These are phyloP conservation scores for Oreohelix idahoensis DNA, from an alignment of 1,140 invertebrate genomes.

Conservation along the genomic window DNA sequence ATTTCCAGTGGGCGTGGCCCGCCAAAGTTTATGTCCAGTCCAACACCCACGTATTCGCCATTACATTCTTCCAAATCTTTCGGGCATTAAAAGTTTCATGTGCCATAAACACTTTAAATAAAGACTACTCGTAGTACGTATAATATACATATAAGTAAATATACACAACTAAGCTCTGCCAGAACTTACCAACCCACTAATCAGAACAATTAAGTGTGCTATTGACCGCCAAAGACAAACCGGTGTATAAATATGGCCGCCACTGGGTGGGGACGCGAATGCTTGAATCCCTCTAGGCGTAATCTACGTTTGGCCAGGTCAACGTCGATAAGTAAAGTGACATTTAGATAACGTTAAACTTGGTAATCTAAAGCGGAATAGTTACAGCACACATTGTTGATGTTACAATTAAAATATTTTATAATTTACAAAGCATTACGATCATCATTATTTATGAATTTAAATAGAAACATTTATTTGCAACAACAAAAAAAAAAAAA, in stretches of 20 bases:
- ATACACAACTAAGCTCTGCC: neutral
- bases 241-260: constrained; percentile 25
- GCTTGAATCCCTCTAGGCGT: constrained; percentile 13
- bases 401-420: too few species aligned
- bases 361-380: too few species aligned
- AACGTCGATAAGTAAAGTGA: neutral
- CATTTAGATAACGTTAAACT: too few species aligned
- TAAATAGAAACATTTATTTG: too few species aligned
- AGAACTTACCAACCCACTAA: neutral
- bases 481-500: too few species aligned
- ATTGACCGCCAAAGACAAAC: constrained; percentile 13
- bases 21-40: neutral
- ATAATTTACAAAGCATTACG: too few species aligned
- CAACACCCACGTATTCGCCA: neutral
- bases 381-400: too few species aligned
- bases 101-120: neutral
- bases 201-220: neutral
- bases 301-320: constrained; percentile 8
- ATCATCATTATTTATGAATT: too few species aligned
- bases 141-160: neutral
- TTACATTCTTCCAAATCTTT: neutral
- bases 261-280: constrained; percentile 25
- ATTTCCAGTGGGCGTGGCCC: neutral
- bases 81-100: neutral
- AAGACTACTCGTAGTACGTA: neutral